Percentiles rank a stretch among this genome's conserved stretches.
Evolutionary conservation across 1,140 invertebrate genomes (phyloP).

Genomic region (Saxidomus purpurata): DNA sequence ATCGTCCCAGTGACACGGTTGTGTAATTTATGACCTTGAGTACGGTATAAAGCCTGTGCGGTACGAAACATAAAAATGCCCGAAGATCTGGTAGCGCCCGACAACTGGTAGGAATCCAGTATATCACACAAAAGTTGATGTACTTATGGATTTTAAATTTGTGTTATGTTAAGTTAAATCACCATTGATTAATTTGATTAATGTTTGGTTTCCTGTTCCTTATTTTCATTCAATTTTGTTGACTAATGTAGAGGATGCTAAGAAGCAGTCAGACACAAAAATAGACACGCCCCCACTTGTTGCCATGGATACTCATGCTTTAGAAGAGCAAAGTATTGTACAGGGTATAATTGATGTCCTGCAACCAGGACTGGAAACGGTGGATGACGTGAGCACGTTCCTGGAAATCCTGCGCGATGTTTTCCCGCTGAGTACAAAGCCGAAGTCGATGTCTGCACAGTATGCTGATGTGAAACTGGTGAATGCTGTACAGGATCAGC

Average conservation of each 20-base stretch:
- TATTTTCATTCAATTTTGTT: not conserved
- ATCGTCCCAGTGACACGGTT: too few species aligned
- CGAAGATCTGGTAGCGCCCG: too few species aligned
- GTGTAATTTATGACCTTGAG: too few species aligned
- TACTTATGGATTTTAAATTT: too few species aligned
- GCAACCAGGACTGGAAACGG: constrained; percentile 69
- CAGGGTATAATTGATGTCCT: constrained; percentile 77
- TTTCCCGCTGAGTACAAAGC: constrained; percentile 77
- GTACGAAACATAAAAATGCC: too few species aligned
- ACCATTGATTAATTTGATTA: too few species aligned
- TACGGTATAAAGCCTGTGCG: too few species aligned
- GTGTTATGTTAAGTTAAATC: too few species aligned
- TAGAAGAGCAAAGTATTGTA: constrained; percentile 82
- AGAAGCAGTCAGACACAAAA: constrained; percentile 44
- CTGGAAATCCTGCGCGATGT: constrained; percentile 77
- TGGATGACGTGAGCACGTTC: constrained; percentile 74
- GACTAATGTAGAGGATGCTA: constrained; percentile 27
- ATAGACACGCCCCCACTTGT: constrained; percentile 57
- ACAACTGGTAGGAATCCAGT: too few species aligned
- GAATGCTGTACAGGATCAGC: constrained; percentile 80
- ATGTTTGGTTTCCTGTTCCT: not conserved
- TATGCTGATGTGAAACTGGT: constrained; percentile 73
- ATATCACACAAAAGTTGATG: too few species aligned
- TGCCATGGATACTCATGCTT: constrained; percentile 55
- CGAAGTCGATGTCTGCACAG: constrained; percentile 61